Percentiles rank a stretch among this genome's conserved stretches.
Conservation (phyloP, 2,888 invertebrate genomes). For the Fabriciana adippe region DNA sequence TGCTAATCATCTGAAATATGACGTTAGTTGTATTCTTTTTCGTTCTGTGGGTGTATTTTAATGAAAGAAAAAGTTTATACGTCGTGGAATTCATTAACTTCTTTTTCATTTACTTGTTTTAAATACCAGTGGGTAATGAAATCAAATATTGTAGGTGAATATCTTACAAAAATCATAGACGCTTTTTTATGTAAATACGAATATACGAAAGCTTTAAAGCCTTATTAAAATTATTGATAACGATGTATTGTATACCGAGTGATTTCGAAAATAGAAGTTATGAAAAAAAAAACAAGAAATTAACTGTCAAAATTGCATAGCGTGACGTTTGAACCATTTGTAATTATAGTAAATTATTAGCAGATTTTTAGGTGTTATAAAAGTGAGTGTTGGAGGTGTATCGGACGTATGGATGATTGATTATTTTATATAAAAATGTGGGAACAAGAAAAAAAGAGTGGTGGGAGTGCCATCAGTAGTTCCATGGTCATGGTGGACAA, state of each 20-base stretch:
- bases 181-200: not conserved
- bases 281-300: constrained; percentile 56
- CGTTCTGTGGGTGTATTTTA: constrained; percentile 15
- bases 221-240: too few relatives aligned
- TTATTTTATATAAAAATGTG: constrained; percentile 59
- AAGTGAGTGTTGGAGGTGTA: constrained; percentile 51
- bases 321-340: constrained; percentile 66
- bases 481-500: constrained; percentile 58
- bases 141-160: too few relatives aligned
- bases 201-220: too few relatives aligned
- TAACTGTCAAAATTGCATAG: constrained; percentile 69
- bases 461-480: constrained; percentile 44
- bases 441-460: constrained; percentile 62
- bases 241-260: not conserved
- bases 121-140: not conserved
- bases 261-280: constrained; percentile 63
- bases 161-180: too few relatives aligned
- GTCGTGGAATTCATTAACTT: not conserved
- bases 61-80: constrained; percentile 7
- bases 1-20: constrained; percentile 20
- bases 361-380: constrained; percentile 58
- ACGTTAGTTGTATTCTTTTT: constrained; percentile 21
- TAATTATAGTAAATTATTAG: constrained; percentile 60
- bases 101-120: not conserved
- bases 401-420: constrained; percentile 62